Evolutionary conservation across 2,888 invertebrate genomes (phyloP).

Genomic region (Sminthurides aquaticus): DNA sequence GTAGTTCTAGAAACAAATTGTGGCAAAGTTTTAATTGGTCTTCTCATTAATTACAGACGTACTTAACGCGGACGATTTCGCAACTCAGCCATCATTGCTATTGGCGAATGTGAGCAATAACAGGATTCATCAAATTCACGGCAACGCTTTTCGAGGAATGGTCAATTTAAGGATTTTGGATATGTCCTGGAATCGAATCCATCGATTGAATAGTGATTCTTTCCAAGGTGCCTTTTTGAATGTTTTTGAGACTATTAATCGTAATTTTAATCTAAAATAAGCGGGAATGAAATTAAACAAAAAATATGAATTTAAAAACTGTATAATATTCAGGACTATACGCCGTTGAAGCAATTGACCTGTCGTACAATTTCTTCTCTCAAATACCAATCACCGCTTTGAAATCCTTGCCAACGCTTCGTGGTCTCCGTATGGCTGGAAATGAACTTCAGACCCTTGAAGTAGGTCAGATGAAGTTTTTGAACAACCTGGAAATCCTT

Average conservation of each 20-base stretch:
- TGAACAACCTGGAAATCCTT: slow-evolving; percentile 63
- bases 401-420: slow-evolving; percentile 61
- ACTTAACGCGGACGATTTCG: slow-evolving; percentile 62
- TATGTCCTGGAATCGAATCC: slow-evolving; percentile 68
- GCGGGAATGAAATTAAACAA: too few relatives aligned
- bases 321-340: slow-evolving; percentile 53
- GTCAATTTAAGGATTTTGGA: slow-evolving; percentile 61
- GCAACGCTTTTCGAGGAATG: slow-evolving; percentile 64
- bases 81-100: slow-evolving; percentile 62
- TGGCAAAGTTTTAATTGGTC: too few relatives aligned
- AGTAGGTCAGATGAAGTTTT: slow-evolving; percentile 60
- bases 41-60: slow-evolving; percentile 57
- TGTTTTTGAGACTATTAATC: too few relatives aligned
- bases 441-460: slow-evolving; percentile 79
- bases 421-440: slow-evolving; percentile 70
- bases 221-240: slow-evolving; percentile 54
- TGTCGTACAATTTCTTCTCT: slow-evolving; percentile 76
- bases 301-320: slow-evolving; percentile 4
- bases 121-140: slow-evolving; percentile 66
- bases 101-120: slow-evolving; percentile 73
- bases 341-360: slow-evolving; percentile 68
- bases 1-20: too few relatives aligned
- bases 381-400: slow-evolving; percentile 73
- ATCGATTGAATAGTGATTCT: slow-evolving; percentile 74
- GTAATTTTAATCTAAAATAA: too few relatives aligned